Evolutionary conservation across 2,113 vertebrate species (phyloP), one percentile per base, ranked within the genome.

Genomic region (Trinectes maculatus): DNA sequence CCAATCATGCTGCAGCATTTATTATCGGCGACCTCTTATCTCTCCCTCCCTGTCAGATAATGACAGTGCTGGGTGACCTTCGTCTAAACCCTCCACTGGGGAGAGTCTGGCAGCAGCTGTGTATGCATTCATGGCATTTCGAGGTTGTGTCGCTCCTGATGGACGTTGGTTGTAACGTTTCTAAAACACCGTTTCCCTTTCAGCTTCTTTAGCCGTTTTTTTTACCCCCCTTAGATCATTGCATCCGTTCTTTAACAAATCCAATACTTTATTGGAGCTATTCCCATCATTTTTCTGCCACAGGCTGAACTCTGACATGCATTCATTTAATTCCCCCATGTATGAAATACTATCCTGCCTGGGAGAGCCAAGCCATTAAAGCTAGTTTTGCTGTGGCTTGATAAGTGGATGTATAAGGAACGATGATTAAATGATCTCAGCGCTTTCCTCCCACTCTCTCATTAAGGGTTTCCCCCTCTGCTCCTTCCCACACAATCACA

Each of bases 361-460:
- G 29, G 64, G 57, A 33, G 33, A 53, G 71, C 73, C 44, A 48
- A 78, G 71, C 77, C 64, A 80, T 80, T 81, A 71, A 48, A 40
- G 57, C 51, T 52, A 42, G 64, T 86, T 79, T 82, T 77, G 64
- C 71, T 43, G 52, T 46, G 64, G 74, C 49, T 34, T 67, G 78
- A 81, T 84, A 76, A 88, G 80, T 69, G 72, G 59, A 73, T 57
- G 75, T 67, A 79, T 56, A 44, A 83, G 72, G 74, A 74, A 70
- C 43, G 48, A 74, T 83, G 84, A 85, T 90, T 79, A 82, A 88
- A 86, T 68, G 63, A 88, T 87, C 72, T 65, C 59, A 56, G 76
- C 70, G 70, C 48, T 52, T 63, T 79, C 76, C 59, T 76, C 63
- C 79, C 55, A 72, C 73, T 70, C 52, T 39, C 61, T 87, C 74